Percentiles rank a stretch among this genome's conserved stretches.
These are phyloP conservation scores for Notarius lentiginosus DNA, from an alignment of 2,113 vertebrate species.

Conservation along the genomic window DNA sequence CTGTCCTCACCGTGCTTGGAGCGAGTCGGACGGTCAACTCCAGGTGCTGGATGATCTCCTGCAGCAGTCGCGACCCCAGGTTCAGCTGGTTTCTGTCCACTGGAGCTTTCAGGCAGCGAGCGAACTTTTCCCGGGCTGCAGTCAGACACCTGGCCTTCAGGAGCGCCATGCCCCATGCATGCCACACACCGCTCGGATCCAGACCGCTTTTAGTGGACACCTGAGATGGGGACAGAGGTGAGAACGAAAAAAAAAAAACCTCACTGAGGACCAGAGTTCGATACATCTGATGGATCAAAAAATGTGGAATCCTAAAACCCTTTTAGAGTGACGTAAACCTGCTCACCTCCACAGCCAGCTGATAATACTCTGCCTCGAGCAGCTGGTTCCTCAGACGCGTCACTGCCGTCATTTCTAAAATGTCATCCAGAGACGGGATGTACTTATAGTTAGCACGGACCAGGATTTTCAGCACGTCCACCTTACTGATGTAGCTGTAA, in stretches of 20 bases:
- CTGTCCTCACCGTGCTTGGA: constrained; percentile 69
- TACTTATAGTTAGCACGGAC: constrained; percentile 90
- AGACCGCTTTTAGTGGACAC: constrained; percentile 95
- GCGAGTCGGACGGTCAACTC: constrained; percentile 80
- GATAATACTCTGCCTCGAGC: constrained; percentile 92
- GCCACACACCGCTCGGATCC: constrained; percentile 91
- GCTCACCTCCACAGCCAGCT: constrained; percentile 91
- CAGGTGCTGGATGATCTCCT: constrained; percentile 89
- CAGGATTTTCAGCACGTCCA: constrained; percentile 92
- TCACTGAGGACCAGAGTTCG: not conserved
- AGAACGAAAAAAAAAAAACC: not conserved
- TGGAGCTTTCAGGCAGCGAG: constrained; percentile 86
- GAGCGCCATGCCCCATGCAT: constrained; percentile 94
- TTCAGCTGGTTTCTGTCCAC: constrained; percentile 88
- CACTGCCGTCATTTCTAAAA: constrained; percentile 86
- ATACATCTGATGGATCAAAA: not conserved
- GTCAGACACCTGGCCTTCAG: constrained; percentile 87
- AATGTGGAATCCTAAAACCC: not conserved
- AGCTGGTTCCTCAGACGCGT: constrained; percentile 89
- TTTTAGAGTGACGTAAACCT: not conserved
- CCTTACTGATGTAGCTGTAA: constrained; percentile 93
- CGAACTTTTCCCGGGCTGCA: constrained; percentile 88
- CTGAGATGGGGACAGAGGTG: constrained; percentile 60
- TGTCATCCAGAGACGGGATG: constrained; percentile 90
- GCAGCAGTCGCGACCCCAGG: constrained; percentile 80